Percentiles rank a stretch among this genome's conserved stretches.
Evolutionary conservation across 2,113 vertebrate genomes (phyloP).

Genomic region (Oostethus manadensis): DNA sequence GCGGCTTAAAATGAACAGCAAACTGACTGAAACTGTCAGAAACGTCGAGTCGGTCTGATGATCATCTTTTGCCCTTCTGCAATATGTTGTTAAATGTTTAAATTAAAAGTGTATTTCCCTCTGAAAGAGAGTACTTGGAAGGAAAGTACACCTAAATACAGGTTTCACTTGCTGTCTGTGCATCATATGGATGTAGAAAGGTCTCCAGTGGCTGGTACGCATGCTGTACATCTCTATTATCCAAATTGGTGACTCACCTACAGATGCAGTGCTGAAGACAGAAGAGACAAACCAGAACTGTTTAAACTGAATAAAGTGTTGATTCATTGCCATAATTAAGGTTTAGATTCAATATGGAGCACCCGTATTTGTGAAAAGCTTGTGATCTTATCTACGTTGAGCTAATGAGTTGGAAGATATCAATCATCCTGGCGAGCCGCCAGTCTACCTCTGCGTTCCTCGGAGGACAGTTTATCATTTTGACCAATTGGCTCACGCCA

Average conservation of each 20-base stretch:
- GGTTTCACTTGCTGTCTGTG: too few species aligned
- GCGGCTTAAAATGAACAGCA: too few species aligned
- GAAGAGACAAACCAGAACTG: background rate
- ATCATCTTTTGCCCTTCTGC: too few species aligned
- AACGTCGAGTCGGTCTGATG: too few species aligned
- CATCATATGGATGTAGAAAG: background rate
- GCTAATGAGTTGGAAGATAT: constrained; percentile 40
- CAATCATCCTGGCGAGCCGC: constrained; percentile 31
- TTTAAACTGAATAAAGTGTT: constrained; percentile 24
- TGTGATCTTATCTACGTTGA: constrained; percentile 42
- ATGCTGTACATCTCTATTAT: background rate
- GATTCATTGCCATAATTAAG: constrained; percentile 27
- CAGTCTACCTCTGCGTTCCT: constrained; percentile 7
- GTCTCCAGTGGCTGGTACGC: background rate
- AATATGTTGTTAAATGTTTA: too few species aligned
- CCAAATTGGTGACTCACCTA: background rate
- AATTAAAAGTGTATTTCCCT: too few species aligned
- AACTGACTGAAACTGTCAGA: too few species aligned
- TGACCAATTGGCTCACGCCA: constrained; percentile 29
- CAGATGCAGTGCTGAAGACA: background rate
- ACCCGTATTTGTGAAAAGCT: constrained; percentile 14
- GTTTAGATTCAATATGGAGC: constrained; percentile 8
- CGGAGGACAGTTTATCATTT: constrained; percentile 14
- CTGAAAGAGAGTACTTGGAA: too few species aligned
- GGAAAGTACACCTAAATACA: background rate